Conservation (phyloP, 2,113 vertebrate species). For the Anoura caudifer region DNA sequence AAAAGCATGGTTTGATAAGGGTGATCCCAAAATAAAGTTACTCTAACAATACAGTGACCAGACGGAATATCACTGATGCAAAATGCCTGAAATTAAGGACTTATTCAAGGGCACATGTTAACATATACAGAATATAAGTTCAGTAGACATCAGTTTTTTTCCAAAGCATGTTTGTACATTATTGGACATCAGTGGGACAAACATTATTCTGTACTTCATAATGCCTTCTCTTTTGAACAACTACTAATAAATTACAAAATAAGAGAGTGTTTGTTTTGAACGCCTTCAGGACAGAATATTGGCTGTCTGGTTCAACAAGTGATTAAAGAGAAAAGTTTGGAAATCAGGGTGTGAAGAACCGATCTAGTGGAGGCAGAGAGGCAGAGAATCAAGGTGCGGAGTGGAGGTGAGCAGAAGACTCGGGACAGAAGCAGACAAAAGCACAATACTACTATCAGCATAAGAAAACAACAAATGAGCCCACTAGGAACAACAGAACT, state of each 20-base stretch:
- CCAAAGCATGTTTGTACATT: neutral
- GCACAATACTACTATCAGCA: neutral
- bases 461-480: neutral
- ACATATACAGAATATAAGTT: neutral
- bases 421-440: neutral
- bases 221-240: neutral
- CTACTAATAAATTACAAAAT: neutral
- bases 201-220: neutral
- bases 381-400: neutral
- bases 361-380: neutral
- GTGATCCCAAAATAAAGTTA: conserved; percentile 33
- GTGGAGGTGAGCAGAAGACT: neutral
- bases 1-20: conserved; percentile 27
- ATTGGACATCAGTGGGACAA: neutral
- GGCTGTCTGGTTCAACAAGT: neutral
- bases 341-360: neutral
- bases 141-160: neutral
- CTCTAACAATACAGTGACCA: neutral
- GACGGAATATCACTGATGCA: neutral
- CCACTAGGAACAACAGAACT: neutral
- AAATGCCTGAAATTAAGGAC: neutral
- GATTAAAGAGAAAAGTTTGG: neutral
- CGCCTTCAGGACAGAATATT: neutral
- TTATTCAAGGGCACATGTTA: neutral
- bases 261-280: neutral